Evolutionary conservation across 2,797 vertebrate species (phyloP).

Genomic region (Morelia viridis): DNA sequence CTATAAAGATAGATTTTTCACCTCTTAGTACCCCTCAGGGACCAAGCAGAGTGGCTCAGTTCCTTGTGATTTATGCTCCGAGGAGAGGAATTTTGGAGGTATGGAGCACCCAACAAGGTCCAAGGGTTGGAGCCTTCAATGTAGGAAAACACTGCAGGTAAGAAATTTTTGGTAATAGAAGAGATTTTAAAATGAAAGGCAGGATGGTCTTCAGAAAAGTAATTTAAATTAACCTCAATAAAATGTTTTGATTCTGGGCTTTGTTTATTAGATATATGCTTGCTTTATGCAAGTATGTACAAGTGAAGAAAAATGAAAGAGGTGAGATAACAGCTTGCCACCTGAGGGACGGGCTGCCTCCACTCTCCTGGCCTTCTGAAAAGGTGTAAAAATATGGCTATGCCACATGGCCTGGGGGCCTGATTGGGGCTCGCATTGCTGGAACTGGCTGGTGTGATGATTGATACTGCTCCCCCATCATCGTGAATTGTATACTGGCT

Average conservation of each 20-base stretch:
- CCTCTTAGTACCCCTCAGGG: constrained; percentile 79
- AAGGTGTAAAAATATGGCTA: too few relatives aligned
- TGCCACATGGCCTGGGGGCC: too few relatives aligned
- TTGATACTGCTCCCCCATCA: too few relatives aligned
- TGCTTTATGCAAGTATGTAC: background rate
- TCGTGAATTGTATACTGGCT: too few relatives aligned
- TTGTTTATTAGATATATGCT: background rate
- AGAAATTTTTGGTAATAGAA: constrained; percentile 5
- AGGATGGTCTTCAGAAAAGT: background rate
- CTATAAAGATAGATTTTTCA: constrained; percentile 74
- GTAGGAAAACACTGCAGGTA: constrained; percentile 97
- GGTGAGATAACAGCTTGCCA: background rate
- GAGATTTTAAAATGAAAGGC: background rate
- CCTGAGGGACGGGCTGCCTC: too few relatives aligned
- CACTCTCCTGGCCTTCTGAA: too few relatives aligned
- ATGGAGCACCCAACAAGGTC: constrained; percentile 95
- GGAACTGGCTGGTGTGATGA: too few relatives aligned
- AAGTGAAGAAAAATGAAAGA: background rate
- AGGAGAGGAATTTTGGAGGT: constrained; percentile 95
- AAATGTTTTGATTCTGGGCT: background rate
- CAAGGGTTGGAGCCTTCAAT: constrained; percentile 93
- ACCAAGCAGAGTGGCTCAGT: constrained; percentile 90
- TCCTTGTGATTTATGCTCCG: constrained; percentile 94
- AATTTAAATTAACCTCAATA: background rate
- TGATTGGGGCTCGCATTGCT: too few relatives aligned